These are phyloP conservation scores for Uloborus plumipes DNA, from an alignment of 2,888 invertebrate genomes.

Conservation along the genomic window DNA sequence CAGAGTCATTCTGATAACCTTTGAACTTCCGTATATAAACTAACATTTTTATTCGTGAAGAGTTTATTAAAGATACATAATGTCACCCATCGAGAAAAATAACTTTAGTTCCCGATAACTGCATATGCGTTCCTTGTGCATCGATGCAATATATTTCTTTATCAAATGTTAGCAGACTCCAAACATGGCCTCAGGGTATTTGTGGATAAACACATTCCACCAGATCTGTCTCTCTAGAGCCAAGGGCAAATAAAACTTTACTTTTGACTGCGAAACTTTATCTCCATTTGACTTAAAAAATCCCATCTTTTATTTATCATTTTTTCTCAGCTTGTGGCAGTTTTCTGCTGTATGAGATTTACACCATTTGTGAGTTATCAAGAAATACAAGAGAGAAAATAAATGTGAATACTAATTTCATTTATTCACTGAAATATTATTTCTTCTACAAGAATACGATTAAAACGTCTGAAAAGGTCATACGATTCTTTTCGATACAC, in stretches of 20 bases:
- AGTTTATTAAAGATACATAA: constrained; percentile 32
- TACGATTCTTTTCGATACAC: no score
- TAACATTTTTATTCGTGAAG: no score
- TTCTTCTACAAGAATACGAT: no score
- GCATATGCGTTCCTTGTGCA: constrained; percentile 10
- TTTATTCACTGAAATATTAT: no score
- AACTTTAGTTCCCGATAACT: neutral
- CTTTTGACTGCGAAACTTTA: constrained; percentile 41
- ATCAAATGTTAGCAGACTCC: constrained; percentile 29
- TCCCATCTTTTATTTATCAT: constrained; percentile 50
- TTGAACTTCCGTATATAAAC: no score
- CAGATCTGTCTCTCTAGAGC: constrained; percentile 39
- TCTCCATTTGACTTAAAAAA: constrained; percentile 17
- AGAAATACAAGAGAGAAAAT: no score
- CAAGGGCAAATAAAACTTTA: constrained; percentile 56
- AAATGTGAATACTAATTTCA: no score
- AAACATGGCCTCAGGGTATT: constrained; percentile 29
- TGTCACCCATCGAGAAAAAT: constrained; percentile 21
- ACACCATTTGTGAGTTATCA: no score
- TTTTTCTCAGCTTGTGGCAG: neutral
- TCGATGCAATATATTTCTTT: constrained; percentile 45
- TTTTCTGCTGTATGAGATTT: no score
- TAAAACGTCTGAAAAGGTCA: no score
- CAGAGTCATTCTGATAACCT: no score
- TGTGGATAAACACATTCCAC: constrained; percentile 47